Conservation (phyloP, 1,140 invertebrate species). For the Cephus cinctus region DNA sequence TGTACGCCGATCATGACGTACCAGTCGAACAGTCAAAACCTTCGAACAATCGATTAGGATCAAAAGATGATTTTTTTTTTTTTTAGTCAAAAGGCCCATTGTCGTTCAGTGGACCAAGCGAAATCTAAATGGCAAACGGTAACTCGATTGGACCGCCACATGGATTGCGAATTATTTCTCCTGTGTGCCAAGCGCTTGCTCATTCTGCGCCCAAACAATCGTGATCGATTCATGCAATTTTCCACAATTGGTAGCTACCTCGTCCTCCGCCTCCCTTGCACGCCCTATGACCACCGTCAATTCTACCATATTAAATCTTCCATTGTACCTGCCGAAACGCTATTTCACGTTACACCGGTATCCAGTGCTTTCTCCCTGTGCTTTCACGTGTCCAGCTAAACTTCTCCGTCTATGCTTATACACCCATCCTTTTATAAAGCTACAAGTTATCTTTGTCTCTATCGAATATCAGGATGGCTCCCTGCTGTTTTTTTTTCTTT, state of each 20-base stretch:
- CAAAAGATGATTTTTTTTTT: constrained; percentile 53
- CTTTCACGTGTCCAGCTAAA: neutral
- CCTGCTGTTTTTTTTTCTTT: too few relatives aligned
- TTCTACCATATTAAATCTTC: constrained; percentile 40
- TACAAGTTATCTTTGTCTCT: too few relatives aligned
- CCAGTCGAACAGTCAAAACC: too few relatives aligned
- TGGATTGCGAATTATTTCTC: constrained; percentile 51
- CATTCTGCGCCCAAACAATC: constrained; percentile 48
- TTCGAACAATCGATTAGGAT: too few relatives aligned
- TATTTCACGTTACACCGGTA: constrained; percentile 31
- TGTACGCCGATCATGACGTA: too few relatives aligned
- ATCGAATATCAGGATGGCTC: too few relatives aligned
- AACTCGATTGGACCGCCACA: constrained; percentile 47
- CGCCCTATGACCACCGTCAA: constrained; percentile 27
- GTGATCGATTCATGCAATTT: constrained; percentile 54
- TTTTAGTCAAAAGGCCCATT: constrained; percentile 42
- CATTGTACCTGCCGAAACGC: constrained; percentile 40
- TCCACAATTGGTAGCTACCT: constrained; percentile 39
- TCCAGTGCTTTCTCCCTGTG: constrained; percentile 19
- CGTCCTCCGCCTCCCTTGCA: constrained; percentile 10
- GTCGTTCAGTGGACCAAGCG: constrained; percentile 46
- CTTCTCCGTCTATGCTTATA: neutral
- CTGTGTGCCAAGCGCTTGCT: constrained; percentile 40
- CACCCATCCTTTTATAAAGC: too few relatives aligned
- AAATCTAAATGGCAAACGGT: constrained; percentile 54